Evolutionary conservation across 2,888 invertebrate species (phyloP), one percentile per base, ranked within the genome.

Genomic region (Nemotelus nigrinus): DNA sequence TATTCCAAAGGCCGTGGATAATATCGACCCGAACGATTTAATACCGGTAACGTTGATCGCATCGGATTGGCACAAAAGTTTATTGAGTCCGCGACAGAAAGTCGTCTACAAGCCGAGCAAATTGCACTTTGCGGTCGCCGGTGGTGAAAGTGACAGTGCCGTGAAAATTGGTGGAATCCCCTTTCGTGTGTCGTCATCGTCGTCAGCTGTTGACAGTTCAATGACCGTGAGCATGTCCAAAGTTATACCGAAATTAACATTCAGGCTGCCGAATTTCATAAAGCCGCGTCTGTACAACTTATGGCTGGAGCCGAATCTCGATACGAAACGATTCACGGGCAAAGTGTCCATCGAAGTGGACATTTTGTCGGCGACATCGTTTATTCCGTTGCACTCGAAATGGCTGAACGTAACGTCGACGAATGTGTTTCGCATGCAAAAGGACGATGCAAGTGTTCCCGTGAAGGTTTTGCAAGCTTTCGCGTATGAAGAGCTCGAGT

Each of bases 261-360:
- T 88, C 80, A 89, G 93, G 60, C 86, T 94, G 70, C 90, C 93
- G 0, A 85, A 86, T 6, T 88, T 90, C 68, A 88, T 92, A 0
- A 85, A 86, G 25, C 93, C 94, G 0, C 80, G 89, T 2, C 89
- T 90, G 78, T 94, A 94, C 83, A 90, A 92, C 76, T 84, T 94
- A 3, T 89, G 87, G 25, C 85, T 94, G 75, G 88, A 90, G 77
- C 93, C 94, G 0, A 88, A 93, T 83, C 88, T 94, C 70, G 85
- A 87, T 10, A 86, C 86, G n/a, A 91, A 90, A 53, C 88, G 86
- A 0, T 93, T 90, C 82, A 83, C 84, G 8, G 93, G 93, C 10
- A 87, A 87, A 67, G 90, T 91, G 0, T 89, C 87, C 58, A 90
- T 91, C 60, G 85, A 87, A 3, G 82, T 91, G 65, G 85, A 88